These are phyloP conservation scores for Oryzias dopingdopingensis DNA, from an alignment of 2,797 vertebrate genomes.

Conservation along the genomic window DNA sequence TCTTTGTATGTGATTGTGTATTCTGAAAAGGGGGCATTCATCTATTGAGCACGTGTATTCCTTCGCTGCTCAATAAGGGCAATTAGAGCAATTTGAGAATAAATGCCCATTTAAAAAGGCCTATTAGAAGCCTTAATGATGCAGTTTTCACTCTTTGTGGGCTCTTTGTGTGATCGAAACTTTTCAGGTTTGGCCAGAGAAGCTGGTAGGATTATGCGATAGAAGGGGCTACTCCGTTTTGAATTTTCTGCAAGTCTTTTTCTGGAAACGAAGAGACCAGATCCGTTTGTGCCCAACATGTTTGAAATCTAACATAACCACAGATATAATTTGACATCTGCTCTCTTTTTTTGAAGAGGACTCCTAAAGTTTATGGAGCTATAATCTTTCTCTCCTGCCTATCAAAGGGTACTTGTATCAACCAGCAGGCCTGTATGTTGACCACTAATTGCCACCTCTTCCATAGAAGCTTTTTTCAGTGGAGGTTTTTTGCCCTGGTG, in stretches of 20 bases:
- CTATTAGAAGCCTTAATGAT: slow-evolving; percentile 44
- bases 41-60: slow-evolving; percentile 33
- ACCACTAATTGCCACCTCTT: slow-evolving; percentile 68
- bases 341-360: slow-evolving; percentile 33
- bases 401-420: slow-evolving; percentile 45
- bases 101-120: slow-evolving; percentile 36
- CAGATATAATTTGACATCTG: slow-evolving; percentile 25
- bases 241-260: no score
- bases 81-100: slow-evolving; percentile 53
- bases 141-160: slow-evolving; percentile 41
- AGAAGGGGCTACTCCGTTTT: background rate
- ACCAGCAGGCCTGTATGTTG: slow-evolving; percentile 21
- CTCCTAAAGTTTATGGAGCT: slow-evolving; percentile 28
- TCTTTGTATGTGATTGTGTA: slow-evolving; percentile 28
- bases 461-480: slow-evolving; percentile 22
- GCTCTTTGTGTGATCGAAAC: slow-evolving; percentile 16
- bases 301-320: slow-evolving; percentile 30
- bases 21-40: slow-evolving; percentile 39
- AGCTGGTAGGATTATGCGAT: slow-evolving; percentile 11
- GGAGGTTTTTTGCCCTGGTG: slow-evolving; percentile 34
- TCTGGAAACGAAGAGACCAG: slow-evolving; percentile 12
- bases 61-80: slow-evolving; percentile 41
- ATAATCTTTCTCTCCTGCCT: slow-evolving; percentile 26
- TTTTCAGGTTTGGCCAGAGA: slow-evolving; percentile 20
- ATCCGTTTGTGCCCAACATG: slow-evolving; percentile 18